Conservation (phyloP, 2,797 vertebrate species). For the Spinus pinus region DNA sequence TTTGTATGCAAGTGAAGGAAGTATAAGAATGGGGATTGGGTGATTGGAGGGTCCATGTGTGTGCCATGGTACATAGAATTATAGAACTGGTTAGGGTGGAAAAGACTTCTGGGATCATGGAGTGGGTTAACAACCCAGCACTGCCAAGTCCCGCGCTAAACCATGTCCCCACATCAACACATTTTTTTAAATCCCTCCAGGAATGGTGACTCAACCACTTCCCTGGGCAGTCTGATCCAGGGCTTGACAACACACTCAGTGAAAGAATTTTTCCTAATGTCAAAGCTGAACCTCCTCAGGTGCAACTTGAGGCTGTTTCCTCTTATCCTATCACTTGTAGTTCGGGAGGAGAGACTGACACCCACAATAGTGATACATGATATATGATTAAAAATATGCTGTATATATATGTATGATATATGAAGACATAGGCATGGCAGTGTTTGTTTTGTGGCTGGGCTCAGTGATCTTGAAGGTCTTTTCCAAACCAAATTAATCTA, state of each 20-base stretch:
- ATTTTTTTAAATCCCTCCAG: not conserved
- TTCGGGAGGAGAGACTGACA: not conserved
- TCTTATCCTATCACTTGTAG: not conserved
- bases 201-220: not conserved
- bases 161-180: not conserved
- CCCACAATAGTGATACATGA: not conserved
- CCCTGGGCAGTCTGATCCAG: not conserved
- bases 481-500: not conserved
- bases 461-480: not conserved
- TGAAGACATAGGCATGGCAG: not conserved
- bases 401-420: not conserved
- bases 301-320: not conserved
- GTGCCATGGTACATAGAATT: not conserved
- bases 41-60: rapidly evolving
- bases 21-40: not conserved
- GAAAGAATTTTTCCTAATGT: not conserved
- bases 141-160: not conserved
- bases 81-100: not conserved
- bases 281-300: not conserved
- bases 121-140: not conserved
- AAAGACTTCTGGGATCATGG: not conserved
- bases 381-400: not conserved
- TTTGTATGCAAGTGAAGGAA: not conserved
- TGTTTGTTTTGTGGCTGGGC: not conserved
- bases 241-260: not conserved